Evolutionary conservation across 2,113 vertebrate species (phyloP).

Genomic region (Nibea coibor): DNA sequence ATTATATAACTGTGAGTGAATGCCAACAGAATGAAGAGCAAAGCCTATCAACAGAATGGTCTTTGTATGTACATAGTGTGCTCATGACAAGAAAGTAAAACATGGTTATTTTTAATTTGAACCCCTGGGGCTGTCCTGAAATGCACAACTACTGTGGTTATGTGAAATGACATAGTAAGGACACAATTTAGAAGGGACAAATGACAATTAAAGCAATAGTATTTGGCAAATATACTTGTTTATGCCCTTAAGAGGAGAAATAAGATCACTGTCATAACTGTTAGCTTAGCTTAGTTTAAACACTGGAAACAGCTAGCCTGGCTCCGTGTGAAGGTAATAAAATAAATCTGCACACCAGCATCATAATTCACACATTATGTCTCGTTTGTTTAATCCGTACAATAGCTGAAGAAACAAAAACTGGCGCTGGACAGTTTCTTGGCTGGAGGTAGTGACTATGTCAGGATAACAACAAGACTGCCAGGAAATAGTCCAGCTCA

Average conservation of each 20-base stretch:
- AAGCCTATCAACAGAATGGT: slow-evolving; percentile 16
- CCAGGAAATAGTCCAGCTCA: not conserved
- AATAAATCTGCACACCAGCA: not conserved
- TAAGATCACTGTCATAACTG: not conserved
- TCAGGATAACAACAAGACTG: not conserved
- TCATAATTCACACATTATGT: not conserved
- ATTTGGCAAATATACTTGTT: not conserved
- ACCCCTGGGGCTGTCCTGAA: not conserved
- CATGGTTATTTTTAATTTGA: slow-evolving; percentile 2
- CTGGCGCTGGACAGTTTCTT: not conserved
- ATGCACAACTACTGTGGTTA: not conserved
- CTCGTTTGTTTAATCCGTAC: not conserved
- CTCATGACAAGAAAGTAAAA: slow-evolving; percentile 12
- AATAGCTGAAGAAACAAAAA: not conserved
- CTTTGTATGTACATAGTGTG: not conserved
- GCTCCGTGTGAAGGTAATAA: not conserved
- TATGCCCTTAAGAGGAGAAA: not conserved
- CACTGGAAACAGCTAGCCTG: not conserved
- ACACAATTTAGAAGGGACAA: not conserved
- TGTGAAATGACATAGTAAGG: no score
- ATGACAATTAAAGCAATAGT: not conserved
- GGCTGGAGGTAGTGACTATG: not conserved
- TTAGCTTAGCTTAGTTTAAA: no score
- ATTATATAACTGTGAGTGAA: slow-evolving; percentile 65
- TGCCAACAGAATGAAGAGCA: slow-evolving; percentile 51